Conservation (phyloP, 1,140 invertebrate genomes). For the Macrobrachium rosenbergii region DNA sequence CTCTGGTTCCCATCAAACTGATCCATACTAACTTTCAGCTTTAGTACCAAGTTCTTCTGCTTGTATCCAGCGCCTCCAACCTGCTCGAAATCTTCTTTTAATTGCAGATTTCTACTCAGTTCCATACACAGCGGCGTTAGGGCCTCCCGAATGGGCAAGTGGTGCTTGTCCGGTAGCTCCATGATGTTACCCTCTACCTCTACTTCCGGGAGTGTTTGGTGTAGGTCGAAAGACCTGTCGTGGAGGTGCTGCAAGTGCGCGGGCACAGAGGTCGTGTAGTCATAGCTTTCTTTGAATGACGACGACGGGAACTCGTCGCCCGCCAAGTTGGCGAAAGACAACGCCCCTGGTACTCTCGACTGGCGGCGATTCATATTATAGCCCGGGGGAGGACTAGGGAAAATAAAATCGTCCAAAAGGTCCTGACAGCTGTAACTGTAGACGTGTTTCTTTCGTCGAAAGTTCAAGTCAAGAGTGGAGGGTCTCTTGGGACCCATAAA, state of each 20-base stretch:
- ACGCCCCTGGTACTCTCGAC: slow-evolving; percentile 21
- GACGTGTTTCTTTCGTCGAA: slow-evolving; percentile 21
- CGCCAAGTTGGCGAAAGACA: slow-evolving; percentile 42
- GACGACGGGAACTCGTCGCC: not conserved
- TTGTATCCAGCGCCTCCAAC: not conserved
- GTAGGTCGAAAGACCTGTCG: not conserved
- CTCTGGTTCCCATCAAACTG: slow-evolving; percentile 47
- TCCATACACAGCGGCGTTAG: slow-evolving; percentile 46
- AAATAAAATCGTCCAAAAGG: slow-evolving; percentile 30
- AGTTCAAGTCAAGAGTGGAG: slow-evolving; percentile 29
- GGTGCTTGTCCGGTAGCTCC: slow-evolving; percentile 50
- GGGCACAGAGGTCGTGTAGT: slow-evolving; percentile 51
- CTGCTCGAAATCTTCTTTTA: slow-evolving; percentile 11
- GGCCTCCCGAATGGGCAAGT: slow-evolving; percentile 37
- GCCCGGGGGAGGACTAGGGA: not conserved
- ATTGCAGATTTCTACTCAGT: slow-evolving; percentile 35
- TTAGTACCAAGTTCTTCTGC: slow-evolving; percentile 29
- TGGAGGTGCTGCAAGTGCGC: slow-evolving; percentile 39
- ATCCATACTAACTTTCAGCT: slow-evolving; percentile 37
- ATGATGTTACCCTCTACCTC: slow-evolving; percentile 43
- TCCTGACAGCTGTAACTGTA: slow-evolving; percentile 57
- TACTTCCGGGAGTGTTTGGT: slow-evolving; percentile 24
- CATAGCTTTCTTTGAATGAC: not conserved
- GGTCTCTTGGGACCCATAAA: slow-evolving; percentile 31
- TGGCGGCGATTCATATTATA: not conserved